Conservation (phyloP, 2,113 vertebrate species). For the Rhinogobius similis region DNA sequence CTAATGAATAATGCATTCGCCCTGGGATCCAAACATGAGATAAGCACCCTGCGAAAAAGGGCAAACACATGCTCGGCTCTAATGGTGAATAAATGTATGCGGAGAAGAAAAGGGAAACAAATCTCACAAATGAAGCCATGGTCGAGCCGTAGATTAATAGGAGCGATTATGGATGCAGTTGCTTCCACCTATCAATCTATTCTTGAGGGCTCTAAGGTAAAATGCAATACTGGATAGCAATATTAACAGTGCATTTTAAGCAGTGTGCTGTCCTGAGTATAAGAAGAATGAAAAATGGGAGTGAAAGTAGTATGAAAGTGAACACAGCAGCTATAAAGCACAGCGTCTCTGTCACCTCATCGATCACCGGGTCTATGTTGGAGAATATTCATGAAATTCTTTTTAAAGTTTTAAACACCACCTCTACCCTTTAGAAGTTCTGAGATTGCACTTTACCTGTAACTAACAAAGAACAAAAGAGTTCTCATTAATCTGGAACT, state of each 20-base stretch:
- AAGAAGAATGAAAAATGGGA: constrained; percentile 30
- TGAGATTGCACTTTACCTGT: not conserved
- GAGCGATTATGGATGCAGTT: constrained; percentile 55
- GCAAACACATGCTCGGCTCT: constrained; percentile 22
- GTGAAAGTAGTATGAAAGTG: constrained; percentile 20
- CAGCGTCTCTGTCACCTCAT: constrained; percentile 17
- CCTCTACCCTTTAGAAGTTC: not conserved
- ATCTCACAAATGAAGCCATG: constrained; percentile 39
- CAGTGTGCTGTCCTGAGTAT: constrained; percentile 19
- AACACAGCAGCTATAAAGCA: constrained; percentile 12
- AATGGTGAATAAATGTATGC: constrained; percentile 43
- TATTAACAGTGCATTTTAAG: constrained; percentile 54
- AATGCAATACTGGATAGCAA: constrained; percentile 36
- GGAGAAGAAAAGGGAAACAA: constrained; percentile 42
- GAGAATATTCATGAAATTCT: constrained; percentile 7
- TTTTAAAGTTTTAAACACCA: not conserved
- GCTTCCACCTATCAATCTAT: constrained; percentile 55
- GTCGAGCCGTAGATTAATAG: constrained; percentile 47
- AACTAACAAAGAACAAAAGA: not conserved
- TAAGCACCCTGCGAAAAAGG: constrained; percentile 44
- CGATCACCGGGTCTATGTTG: constrained; percentile 11
- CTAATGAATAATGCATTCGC: constrained; percentile 71
- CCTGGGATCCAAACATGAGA: constrained; percentile 57
- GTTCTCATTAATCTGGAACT: not conserved
- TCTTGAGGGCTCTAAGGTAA: constrained; percentile 28